Evolutionary conservation across 2,797 vertebrate genomes (phyloP).

Genomic region (Sebastes diaconus): DNA sequence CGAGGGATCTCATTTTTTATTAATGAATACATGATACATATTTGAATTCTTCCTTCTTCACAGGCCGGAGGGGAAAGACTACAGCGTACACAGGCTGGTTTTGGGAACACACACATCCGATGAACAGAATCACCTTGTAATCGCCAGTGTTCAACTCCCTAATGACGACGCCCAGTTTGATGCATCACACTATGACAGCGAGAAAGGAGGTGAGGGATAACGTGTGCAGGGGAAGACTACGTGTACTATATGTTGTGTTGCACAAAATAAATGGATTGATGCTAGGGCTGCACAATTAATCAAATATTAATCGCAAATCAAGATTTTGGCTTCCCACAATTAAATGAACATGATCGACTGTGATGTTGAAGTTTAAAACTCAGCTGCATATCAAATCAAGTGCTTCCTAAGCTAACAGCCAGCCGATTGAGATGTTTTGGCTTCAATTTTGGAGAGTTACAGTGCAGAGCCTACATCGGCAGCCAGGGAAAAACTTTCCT

Average conservation of each 20-base stretch:
- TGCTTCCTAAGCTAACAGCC: too few species aligned
- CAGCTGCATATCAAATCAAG: too few species aligned
- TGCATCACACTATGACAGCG: slow-evolving; percentile 97
- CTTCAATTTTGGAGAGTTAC: too few species aligned
- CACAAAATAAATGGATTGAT: not conserved
- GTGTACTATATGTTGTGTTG: not conserved
- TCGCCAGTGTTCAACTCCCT: slow-evolving; percentile 95
- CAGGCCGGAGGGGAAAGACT: slow-evolving; percentile 98
- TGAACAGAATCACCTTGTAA: slow-evolving; percentile 97
- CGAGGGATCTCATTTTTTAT: not conserved
- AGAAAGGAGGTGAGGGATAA: slow-evolving; percentile 90
- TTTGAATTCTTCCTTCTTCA: slow-evolving; percentile 1
- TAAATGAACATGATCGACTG: too few species aligned
- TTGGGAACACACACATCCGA: slow-evolving; percentile 97
- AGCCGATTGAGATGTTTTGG: too few species aligned
- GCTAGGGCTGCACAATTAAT: too few species aligned
- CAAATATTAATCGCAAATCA: too few species aligned
- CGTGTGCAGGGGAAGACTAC: not conserved
- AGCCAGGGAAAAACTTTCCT: too few species aligned
- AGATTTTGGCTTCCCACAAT: too few species aligned
- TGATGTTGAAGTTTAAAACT: too few species aligned
- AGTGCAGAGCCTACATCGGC: too few species aligned
- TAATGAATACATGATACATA: not conserved
- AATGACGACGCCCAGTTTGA: slow-evolving; percentile 98
- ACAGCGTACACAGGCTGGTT: slow-evolving; percentile 95